Base-by-base conservation (phyloP, 1,140 invertebrate species). In the Mesaphorura yosii region DNA sequence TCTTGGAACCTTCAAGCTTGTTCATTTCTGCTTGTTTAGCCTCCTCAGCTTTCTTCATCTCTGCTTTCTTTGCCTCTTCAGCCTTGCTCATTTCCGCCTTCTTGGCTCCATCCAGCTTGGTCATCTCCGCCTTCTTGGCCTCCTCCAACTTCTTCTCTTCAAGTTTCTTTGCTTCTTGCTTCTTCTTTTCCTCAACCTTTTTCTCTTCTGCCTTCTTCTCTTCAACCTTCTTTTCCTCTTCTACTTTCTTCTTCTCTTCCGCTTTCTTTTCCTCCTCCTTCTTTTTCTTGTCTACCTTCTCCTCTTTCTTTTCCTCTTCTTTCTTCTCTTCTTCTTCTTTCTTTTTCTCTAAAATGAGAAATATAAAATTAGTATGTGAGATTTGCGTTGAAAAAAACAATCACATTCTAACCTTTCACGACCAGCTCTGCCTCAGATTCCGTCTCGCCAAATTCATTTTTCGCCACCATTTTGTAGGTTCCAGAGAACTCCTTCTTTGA, bases 401-500 rank as follows among this genome's bases (percentile, higher is more conserved):
- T 49, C 45, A 22, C 28, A 22, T 53, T 44, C 42, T 57, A 64
- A 72, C 70, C 78, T 57, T 78, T 76, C 23, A 91, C 76, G 28
- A 78, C 81, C 22, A 91, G 70, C 65, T 80, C 76, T 26, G 84
- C 85, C 15, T 77, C 77, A 1, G 83, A 83, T 69, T 89, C 86
- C 64, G 82, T 84, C 66, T 83, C 80, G 45, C 88, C 88, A 59
- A 78, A 80, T 67, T 89, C 84, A 65, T 89, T 90, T 46, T 76
- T 80, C 26, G 88, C 80, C 23, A 86, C 75, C 20, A 88, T 78
- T 66, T 79, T 86, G 67, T 88, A 89, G 23, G 75, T 79, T 34
- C 84, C 85, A 2, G 79, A 76, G 57, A 78, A 78, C 67, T 84
- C 81, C 10, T 76, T 72, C 55, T 77, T 79, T 12, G 78, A 77